Evolutionary conservation across 2,888 invertebrate genomes (phyloP), one percentile per base, ranked within the genome.

Genomic region (Xestoiulus laeticollis): DNA sequence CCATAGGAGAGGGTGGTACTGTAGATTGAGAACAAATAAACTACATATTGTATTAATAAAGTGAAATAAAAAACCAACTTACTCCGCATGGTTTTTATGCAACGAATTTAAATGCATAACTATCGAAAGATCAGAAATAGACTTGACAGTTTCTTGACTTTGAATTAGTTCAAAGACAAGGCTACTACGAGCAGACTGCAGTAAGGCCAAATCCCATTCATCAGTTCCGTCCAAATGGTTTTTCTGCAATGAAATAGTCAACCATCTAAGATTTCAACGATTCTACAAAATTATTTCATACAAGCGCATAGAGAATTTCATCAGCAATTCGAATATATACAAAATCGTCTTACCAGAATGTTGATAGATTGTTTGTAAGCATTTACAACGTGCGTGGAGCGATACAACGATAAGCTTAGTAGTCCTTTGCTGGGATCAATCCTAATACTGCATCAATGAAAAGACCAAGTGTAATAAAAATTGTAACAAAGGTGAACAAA

Each of bases 91-190:
- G 89, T 94, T 93, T 22, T 94, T 94, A 8, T 94, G 93, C 0
- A 95, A 94, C 30, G 94, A 93, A 90, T 95, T 94, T 90, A 96
- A 94, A 91, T 95, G 95, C 86, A 95, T 94, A 87, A 95, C 91
- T n/a, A 97, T 93, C 0, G 96, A 96, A 90, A 95, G 94, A 53
- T 92, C 91, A 33, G 96, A 95, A 32, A 96, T 94, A 90, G 95
- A 94, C 0, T 95, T 95, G 16, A 96, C 94, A 88, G 95, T 96
- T 91, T 96, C 95, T 92, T 97, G 96, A 89, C 94, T 93, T 90
- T 96, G 95, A 89, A 98, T 96, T 87, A 96, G 94, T 91, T 97
- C 96, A 92, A 96, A 98, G 89, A 97, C 94, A n/a, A 96, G 93
- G 22, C 97, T 96, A 91, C 96, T 96, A 91, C 95, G 95, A 0